Percentiles rank a stretch among this genome's conserved stretches.
Evolutionary conservation across 2,113 vertebrate species (phyloP).

Genomic region (Zosterops lateralis): DNA sequence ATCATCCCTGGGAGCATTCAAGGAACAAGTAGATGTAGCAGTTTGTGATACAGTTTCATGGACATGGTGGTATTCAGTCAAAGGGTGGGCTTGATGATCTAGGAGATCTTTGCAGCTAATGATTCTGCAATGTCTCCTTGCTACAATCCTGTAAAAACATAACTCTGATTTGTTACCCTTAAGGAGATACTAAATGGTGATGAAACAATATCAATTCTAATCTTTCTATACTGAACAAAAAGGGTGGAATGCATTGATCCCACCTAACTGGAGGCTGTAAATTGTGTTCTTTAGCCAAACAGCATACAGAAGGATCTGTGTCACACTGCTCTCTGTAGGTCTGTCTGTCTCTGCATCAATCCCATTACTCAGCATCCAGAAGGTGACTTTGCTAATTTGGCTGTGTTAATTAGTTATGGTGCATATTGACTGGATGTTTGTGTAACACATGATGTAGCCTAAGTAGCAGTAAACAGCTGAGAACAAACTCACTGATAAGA

Average conservation of each 20-base stretch:
- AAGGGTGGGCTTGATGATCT: not conserved
- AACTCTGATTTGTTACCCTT: not conserved
- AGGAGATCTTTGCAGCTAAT: not conserved
- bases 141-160: not conserved
- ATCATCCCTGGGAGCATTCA: not conserved
- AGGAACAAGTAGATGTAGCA: not conserved
- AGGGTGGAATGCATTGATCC: not conserved
- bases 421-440: not conserved
- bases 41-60: not conserved
- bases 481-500: not conserved
- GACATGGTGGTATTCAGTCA: not conserved
- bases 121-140: not conserved
- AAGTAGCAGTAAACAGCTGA: not conserved
- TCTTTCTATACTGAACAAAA: not conserved
- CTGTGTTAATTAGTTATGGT: not conserved
- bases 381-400: not conserved
- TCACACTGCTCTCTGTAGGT: not conserved
- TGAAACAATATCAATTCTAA: not conserved
- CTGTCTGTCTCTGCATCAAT: not conserved
- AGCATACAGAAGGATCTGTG: not conserved
- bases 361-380: not conserved
- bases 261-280: not conserved
- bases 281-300: not conserved
- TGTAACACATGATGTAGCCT: not conserved
- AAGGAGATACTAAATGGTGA: not conserved